Evolutionary conservation across 1,140 invertebrate genomes (phyloP).

Genomic region (Geopemphigus sp.): DNA sequence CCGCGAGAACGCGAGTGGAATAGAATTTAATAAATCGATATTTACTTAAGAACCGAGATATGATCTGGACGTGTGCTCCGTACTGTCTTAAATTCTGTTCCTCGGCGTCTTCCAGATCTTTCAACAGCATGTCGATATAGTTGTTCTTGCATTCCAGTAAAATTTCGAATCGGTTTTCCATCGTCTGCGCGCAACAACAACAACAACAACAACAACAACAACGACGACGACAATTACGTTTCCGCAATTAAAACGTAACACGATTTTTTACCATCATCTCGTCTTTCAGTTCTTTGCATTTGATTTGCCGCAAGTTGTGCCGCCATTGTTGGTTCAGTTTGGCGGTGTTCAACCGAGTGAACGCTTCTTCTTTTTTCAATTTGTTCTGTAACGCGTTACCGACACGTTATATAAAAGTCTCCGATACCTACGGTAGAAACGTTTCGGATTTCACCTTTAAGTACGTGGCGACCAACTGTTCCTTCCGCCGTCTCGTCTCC

Average conservation of each 20-base stretch:
- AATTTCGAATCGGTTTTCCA: conserved; percentile 63
- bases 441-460: conserved; percentile 64
- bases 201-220: background rate
- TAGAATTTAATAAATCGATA: no score
- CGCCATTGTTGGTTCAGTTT: conserved; percentile 83
- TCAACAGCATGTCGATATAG: conserved; percentile 63
- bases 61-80: conserved; percentile 67
- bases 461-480: conserved; percentile 72
- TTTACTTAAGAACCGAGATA: conserved; percentile 63
- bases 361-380: conserved; percentile 73
- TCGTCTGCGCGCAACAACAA: conserved; percentile 56
- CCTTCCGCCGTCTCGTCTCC: conserved; percentile 70
- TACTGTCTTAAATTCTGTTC: conserved; percentile 67
- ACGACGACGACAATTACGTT: no score
- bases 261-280: conserved; percentile 62
- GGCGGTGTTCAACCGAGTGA: conserved; percentile 72
- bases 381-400: conserved; percentile 66
- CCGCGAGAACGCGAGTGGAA: no score
- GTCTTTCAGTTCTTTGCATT: conserved; percentile 69
- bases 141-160: conserved; percentile 65
- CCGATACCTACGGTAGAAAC: no score
- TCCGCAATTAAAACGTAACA: background rate
- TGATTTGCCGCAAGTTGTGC: conserved; percentile 69
- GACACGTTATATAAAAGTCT: background rate
- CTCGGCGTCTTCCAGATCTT: conserved; percentile 67